Evolutionary conservation across 2,888 invertebrate species (phyloP).

Genomic region (Habrosyne pyritoides): DNA sequence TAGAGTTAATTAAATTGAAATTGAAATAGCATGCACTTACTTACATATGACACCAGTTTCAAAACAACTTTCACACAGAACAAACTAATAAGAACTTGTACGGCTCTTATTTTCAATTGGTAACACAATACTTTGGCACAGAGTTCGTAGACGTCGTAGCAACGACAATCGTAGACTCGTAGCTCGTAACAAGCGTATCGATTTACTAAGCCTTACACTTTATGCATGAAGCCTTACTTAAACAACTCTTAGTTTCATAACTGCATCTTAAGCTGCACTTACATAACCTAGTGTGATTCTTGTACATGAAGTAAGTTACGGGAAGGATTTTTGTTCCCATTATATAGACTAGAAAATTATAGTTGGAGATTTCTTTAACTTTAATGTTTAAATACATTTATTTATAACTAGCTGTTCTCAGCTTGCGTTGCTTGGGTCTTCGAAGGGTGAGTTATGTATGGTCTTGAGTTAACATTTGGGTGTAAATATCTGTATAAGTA

Average conservation of each 20-base stretch:
- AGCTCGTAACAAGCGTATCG: conserved; percentile 15
- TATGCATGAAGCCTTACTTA: conserved; percentile 11
- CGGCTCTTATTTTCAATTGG: conserved; percentile 31
- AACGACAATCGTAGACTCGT: conserved; percentile 11
- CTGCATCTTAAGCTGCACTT: conserved; percentile 2
- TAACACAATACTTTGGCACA: conserved; percentile 31
- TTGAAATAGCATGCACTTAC: background rate
- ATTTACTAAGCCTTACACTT: conserved; percentile 12
- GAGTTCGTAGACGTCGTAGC: conserved; percentile 18
- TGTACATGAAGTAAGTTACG: background rate
- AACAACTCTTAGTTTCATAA: conserved; percentile 8
- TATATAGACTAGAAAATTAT: too few species aligned
- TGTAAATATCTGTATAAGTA: too few species aligned
- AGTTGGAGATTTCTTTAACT: too few species aligned
- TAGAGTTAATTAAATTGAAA: too few species aligned
- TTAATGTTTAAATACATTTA: too few species aligned
- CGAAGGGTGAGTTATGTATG: too few species aligned
- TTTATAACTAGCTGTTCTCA: too few species aligned
- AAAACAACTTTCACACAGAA: background rate
- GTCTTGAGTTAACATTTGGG: too few species aligned
- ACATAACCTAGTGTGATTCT: background rate
- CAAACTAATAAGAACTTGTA: background rate
- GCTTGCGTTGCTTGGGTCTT: too few species aligned
- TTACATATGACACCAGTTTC: background rate
- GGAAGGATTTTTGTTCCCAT: background rate